Evolutionary conservation across 2,113 vertebrate genomes (phyloP), one percentile per base, ranked within the genome.

Genomic region (Zootoca vivipara): DNA sequence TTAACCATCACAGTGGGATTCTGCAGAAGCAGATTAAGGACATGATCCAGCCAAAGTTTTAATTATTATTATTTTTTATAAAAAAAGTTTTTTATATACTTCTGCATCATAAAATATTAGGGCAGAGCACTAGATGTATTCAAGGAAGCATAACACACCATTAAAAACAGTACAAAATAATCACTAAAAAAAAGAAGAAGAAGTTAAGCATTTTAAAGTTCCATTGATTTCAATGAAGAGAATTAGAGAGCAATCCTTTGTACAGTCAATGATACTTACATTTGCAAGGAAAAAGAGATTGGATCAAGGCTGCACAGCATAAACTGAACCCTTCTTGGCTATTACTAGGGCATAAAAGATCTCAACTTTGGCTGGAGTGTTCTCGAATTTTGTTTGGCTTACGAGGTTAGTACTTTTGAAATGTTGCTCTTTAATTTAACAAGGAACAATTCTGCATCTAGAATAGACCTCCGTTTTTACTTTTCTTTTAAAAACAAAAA

Each of bases 371-470:
- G 73, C 58, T 42, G 22, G 7, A 52, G 4, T 40, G 22, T 88
- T 85, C 0, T 0, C 0, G 0, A 0, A 58, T 78, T 40, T 30
- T 69, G 26, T 26, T 56, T 70, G 78, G 26, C 22, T 42, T 78
- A 67, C 86, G 89, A 56, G 24, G 82, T 74, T 24, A 70, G 33
- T 26, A 62, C 26, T 77, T 62, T 87, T 85, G 90, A 20, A 30
- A 46, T 84, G 26, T 82, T 62, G 18, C 18, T 62, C 18, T 62
- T 62, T 62, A 83, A 73, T 20, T 5, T 46, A 46, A 85, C 3
- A 52, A 42, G 92, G 15, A n/a, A 16, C 6, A 72, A 69, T 93
- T 42, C 10, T 35, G 73, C 74, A 87, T 89, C 78, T 3, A 75
- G 86, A 80, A 5, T 40, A 62, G 77, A 4, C 2, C 58, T 78